Percentiles rank a stretch among this genome's conserved stretches.
Evolutionary conservation across 1,140 invertebrate genomes (phyloP).

Genomic region (Nasonia vitripennis): DNA sequence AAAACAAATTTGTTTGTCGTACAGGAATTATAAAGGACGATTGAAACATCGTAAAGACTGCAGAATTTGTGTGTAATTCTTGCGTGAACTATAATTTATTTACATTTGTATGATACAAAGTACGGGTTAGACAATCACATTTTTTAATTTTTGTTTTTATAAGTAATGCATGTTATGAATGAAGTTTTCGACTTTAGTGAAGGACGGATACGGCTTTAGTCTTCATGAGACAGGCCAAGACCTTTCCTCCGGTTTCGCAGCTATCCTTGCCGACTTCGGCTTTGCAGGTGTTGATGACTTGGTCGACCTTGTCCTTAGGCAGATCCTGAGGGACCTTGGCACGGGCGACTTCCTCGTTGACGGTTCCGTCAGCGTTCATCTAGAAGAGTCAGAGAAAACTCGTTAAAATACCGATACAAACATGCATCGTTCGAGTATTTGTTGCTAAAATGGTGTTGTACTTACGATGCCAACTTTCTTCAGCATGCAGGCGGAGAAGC

Average conservation of each 20-base stretch:
- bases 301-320: conserved; percentile 26
- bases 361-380: conserved; percentile 59
- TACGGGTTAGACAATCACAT: conserved; percentile 32
- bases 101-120: conserved; percentile 12
- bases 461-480: conserved; percentile 62
- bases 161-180: background rate
- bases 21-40: too few species aligned
- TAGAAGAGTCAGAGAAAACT: conserved; percentile 17
- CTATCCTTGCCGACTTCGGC: conserved; percentile 12
- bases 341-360: conserved; percentile 59
- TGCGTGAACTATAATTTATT: background rate
- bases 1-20: too few species aligned
- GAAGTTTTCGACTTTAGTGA: background rate
- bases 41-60: too few species aligned
- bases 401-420: background rate
- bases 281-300: conserved; percentile 24
- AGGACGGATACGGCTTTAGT: background rate
- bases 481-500: conserved; percentile 58
- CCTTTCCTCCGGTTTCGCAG: conserved; percentile 48
- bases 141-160: conserved; percentile 24
- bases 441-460: background rate
- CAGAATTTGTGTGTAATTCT: too few species aligned
- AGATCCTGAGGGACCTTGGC: conserved; percentile 56
- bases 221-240: conserved; percentile 18
- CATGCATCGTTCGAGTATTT: background rate